Percentiles rank a stretch among this genome's conserved stretches.
Conservation (phyloP, 2,797 vertebrate genomes). For the Melopsittacus undulatus region DNA sequence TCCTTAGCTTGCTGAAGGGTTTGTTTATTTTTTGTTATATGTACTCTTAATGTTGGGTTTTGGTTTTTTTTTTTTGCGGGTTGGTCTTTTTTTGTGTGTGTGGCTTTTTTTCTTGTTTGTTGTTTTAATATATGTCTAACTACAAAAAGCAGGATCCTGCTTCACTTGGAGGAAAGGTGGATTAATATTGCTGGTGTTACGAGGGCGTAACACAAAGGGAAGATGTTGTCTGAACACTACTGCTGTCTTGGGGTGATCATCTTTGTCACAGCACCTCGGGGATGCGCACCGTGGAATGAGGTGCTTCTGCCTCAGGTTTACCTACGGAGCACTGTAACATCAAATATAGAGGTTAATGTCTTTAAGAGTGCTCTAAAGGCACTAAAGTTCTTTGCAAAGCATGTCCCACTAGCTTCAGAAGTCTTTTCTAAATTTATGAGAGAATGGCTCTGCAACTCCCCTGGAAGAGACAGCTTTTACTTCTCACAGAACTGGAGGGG, state of each 20-base stretch:
- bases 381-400: slow-evolving; percentile 35
- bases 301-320: slow-evolving; percentile 49
- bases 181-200: background rate
- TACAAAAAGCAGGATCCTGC: background rate
- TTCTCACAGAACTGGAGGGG: background rate
- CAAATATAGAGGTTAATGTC: slow-evolving; percentile 53
- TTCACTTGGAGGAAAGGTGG: background rate
- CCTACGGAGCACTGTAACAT: slow-evolving; percentile 58
- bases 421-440: slow-evolving; percentile 9
- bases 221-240: background rate
- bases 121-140: background rate
- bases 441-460: background rate
- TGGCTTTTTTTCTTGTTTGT: background rate
- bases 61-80: background rate
- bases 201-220: background rate
- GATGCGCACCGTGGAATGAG: background rate
- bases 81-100: background rate
- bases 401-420: slow-evolving; percentile 38
- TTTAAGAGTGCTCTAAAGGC: slow-evolving; percentile 37
- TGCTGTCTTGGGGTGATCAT: background rate
- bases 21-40: slow-evolving; percentile 56
- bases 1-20: slow-evolving; percentile 35
- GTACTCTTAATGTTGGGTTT: background rate
- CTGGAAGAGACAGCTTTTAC: background rate
- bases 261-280: background rate